Conservation (phyloP, 2,113 vertebrate genomes). For the Ursus arctos region DNA sequence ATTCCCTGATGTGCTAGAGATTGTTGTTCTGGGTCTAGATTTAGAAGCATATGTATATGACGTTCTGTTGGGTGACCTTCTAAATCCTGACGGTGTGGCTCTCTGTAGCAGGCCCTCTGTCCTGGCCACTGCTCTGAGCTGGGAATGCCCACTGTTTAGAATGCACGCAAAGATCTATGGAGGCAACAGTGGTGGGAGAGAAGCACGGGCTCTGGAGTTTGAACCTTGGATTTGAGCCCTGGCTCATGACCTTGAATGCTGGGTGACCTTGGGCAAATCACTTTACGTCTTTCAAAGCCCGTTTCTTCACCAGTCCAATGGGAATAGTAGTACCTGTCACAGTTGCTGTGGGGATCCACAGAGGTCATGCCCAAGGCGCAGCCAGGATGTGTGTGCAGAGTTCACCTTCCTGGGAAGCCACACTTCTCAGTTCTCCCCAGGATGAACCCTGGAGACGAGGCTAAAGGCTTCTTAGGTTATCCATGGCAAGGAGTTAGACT, state of each 20-base stretch:
- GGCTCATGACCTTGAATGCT: neutral
- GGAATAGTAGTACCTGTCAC: neutral
- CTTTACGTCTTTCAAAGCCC: neutral
- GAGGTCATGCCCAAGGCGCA: neutral
- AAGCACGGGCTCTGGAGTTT: neutral
- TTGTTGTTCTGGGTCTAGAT: neutral
- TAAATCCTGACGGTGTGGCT: neutral
- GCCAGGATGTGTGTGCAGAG: accelerated
- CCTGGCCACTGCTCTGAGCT: neutral
- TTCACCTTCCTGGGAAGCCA: neutral
- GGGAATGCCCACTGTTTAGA: neutral
- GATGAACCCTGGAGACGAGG: neutral
- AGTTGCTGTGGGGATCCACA: neutral
- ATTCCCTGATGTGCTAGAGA: neutral
- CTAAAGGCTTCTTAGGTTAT: neutral
- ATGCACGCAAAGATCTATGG: neutral
- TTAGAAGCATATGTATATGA: too few species aligned
- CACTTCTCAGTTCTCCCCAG: neutral
- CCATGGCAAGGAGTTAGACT: neutral
- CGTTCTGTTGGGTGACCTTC: neutral
- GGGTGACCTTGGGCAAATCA: neutral
- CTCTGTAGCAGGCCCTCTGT: neutral
- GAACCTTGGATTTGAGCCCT: neutral
- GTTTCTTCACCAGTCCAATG: neutral
- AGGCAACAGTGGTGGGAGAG: neutral